Percentiles rank a stretch among this genome's conserved stretches.
phyloP scores from a whole-genome alignment of 2,888 invertebrate species.

The Allacma fusca region DNA sequence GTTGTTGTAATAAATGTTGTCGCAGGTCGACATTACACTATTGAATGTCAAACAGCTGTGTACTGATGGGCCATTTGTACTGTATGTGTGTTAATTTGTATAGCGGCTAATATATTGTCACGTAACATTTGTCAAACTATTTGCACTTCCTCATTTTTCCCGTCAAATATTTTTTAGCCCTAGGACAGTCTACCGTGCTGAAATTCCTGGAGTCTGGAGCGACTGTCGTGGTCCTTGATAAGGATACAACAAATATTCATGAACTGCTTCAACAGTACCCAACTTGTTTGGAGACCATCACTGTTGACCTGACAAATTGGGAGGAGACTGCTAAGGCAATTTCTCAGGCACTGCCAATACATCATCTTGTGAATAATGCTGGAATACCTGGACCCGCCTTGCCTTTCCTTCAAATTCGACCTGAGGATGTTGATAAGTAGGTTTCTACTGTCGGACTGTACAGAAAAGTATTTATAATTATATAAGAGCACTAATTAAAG shows the following conservation, averaged over 20 bases:
- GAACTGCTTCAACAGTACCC: constrained; percentile 69
- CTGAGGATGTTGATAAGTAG: background rate
- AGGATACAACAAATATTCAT: background rate
- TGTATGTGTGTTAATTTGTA: too few species aligned
- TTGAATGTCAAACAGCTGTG: too few species aligned
- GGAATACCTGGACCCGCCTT: constrained; percentile 70
- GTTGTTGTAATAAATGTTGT: too few species aligned
- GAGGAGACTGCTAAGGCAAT: constrained; percentile 72
- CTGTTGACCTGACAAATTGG: constrained; percentile 81
- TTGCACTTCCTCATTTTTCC: too few species aligned
- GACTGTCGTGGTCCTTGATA: constrained; percentile 31
- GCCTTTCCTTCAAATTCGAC: background rate
- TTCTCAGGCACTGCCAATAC: constrained; percentile 71
- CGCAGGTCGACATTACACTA: too few species aligned
- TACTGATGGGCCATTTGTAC: too few species aligned
- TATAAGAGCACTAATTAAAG: too few species aligned
- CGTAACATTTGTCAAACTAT: too few species aligned
- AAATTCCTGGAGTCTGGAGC: constrained; percentile 36
- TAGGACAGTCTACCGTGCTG: constrained; percentile 31
- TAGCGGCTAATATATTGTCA: too few species aligned
- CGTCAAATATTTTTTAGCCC: constrained; percentile 24
- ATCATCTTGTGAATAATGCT: constrained; percentile 91
- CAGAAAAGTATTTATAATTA: too few species aligned
- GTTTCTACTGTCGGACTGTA: too few species aligned
- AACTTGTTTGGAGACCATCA: constrained; percentile 72